Evolutionary conservation across 2,888 invertebrate genomes (phyloP), one percentile per base, ranked within the genome.

Genomic region (Drosophila mimica): DNA sequence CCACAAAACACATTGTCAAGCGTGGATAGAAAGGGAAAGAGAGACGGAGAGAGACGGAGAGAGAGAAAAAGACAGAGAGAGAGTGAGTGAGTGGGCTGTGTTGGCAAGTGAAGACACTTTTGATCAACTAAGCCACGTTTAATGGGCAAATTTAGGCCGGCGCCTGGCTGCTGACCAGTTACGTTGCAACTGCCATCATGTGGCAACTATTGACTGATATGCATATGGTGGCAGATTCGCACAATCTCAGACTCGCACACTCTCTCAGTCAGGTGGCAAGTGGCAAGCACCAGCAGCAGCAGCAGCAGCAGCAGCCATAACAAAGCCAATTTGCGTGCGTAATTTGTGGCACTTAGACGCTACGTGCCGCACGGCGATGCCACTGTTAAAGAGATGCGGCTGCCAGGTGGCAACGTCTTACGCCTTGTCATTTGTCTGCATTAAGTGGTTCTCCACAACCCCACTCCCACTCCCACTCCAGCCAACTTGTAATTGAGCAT

Each of bases 301-400:
- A 25, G 36, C 64, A 28, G 68, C 43, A 25, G 34, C n/a, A 30
- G 60, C 73, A 28, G 66, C 60, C 71, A 69, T 63, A 80, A 82
- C 83, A 89, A 88, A 88, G 88, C 88, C 89, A 89, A 89, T 90
- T 89, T 89, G 88, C 88, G 85, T 90, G 85, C 87, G 88, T 89
- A 85, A 88, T 87, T 90, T 88, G 90, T 74, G 83, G 82, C 88
- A 89, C 88, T 85, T 88, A 77, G 75, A 77, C 71, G 82, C 63
- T 88, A 89, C 87, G 87, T 87, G 87, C 80, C 79, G 13, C 82
- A 58, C 51, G 36, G 49, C 48, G 68, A 52, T 75, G 74, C 52
- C 60, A 51, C 53, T 43, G 43, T 43, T 43, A 43, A 43, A 20
- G 20, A 43, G 43, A 43, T 51, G 40, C 36, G 36, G 48, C 63